A percentile compares a stretch with the other conserved stretches of the same genome.
phyloP scores from a whole-genome alignment of 2,888 invertebrate genomes.

The Drosophila pseudotalamancana region DNA sequence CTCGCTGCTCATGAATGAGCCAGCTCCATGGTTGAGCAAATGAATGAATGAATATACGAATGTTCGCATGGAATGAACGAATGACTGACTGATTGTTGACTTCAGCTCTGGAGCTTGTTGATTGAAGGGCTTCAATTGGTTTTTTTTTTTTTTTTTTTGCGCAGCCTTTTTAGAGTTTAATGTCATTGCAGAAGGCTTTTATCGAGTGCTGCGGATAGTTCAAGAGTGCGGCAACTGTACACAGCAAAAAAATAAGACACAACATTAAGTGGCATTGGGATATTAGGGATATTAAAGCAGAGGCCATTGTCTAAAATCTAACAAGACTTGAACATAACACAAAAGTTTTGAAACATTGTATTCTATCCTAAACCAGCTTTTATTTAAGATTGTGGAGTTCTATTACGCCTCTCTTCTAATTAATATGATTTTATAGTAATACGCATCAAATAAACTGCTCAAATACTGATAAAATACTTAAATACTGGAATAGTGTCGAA shows the following conservation, averaged over 20 bases:
- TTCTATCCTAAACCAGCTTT: no score
- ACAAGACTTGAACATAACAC: no score
- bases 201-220: slow-evolving; percentile 21
- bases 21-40: slow-evolving; percentile 38
- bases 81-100: slow-evolving; percentile 58
- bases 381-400: no score
- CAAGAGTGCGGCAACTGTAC: slow-evolving; percentile 19
- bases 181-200: slow-evolving; percentile 24
- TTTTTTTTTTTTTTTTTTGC: slow-evolving; percentile 5
- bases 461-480: no score
- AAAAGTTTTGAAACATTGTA: no score
- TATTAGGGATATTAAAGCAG: not conserved
- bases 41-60: slow-evolving; percentile 38
- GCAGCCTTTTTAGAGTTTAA: slow-evolving; percentile 34
- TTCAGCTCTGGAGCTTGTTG: slow-evolving; percentile 34
- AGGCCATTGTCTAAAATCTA: no score
- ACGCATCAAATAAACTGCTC: no score
- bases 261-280: not conserved
- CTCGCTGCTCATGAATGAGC: slow-evolving; percentile 60
- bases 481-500: not conserved
- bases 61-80: slow-evolving; percentile 17
- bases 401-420: no score
- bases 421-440: no score
- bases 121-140: slow-evolving; percentile 63
- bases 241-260: not conserved